Percentiles rank a stretch among this genome's conserved stretches.
Evolutionary conservation across 2,888 invertebrate species (phyloP).

Genomic region (Caenorhabditis auriculariae): DNA sequence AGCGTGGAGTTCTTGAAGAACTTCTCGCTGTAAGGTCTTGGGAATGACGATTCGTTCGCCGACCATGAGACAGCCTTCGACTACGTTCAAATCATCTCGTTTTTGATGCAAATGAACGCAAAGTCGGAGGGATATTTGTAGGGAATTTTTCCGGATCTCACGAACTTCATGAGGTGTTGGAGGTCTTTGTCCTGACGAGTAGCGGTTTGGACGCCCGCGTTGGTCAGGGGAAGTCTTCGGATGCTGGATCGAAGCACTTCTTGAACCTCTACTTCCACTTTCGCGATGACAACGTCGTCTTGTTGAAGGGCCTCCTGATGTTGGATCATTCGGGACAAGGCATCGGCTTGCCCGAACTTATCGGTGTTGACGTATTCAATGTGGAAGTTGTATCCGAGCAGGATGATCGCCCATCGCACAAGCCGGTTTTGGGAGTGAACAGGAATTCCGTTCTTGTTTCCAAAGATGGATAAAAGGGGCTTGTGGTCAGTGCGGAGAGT

Average conservation of each 20-base stretch:
- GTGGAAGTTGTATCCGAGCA: conserved; percentile 9
- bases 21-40: conserved; percentile 11
- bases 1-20: conserved; percentile 49
- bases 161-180: not conserved
- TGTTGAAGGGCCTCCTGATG: conserved; percentile 1
- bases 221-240: not conserved
- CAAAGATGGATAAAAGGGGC: conserved; percentile 23
- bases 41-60: conserved; percentile 52
- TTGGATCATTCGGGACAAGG: conserved; percentile 10
- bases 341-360: conserved; percentile 14
- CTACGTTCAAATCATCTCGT: conserved; percentile 30
- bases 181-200: not conserved
- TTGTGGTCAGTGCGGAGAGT: conserved; percentile 19
- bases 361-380: conserved; percentile 10
- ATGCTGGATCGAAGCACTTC: not conserved
- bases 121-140: too few relatives aligned
- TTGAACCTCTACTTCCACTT: not conserved
- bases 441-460: conserved; percentile 6
- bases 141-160: not conserved
- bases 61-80: conserved; percentile 45
- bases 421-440: conserved; percentile 4
- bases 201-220: not conserved
- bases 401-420: conserved; percentile 9
- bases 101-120: too few relatives aligned
- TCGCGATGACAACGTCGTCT: conserved; percentile 12